Evolutionary conservation across 2,888 invertebrate species (phyloP), one percentile per base, ranked within the genome.

Genomic region (Pollenia angustigena): DNA sequence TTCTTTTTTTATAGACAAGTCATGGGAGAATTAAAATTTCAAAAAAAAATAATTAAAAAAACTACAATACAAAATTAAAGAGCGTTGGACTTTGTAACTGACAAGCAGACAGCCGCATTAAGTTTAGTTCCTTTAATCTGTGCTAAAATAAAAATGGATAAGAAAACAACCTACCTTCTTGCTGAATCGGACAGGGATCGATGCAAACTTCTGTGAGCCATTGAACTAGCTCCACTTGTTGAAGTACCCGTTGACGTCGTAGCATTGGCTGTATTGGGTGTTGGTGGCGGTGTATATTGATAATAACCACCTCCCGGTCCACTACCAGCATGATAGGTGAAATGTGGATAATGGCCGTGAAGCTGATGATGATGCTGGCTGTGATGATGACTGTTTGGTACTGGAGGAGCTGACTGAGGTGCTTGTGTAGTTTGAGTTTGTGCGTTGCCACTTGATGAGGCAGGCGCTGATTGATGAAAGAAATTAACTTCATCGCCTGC

Each of bases 141-240:
- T 14, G 14, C 40, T 46, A 46, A 11, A 68, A 10, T 1, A 44
- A 14, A 68, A 23, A 11, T 40, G 56, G 32, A 14, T 62, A 40
- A 23, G 18, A 2, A 18, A 12, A 52, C 7, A 69, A 89, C 91
- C 91, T 90, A 93, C 93, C 93, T 93, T 93, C 93, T 90, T 66
- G 92, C 91, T 56, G 91, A 90, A 90, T 93, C 93, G 56, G 92
- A 91, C 85, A 91, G 90, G 81, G 92, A 92, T 84, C 93, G 92
- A 89, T 91, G 92, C 84, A 92, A 89, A 76, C 75, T 85, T 88
- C 89, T 81, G 64, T 88, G 89, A 0, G 89, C 83, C 14, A 74
- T 72, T 18, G 66, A 74, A 74, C 88, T 56, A 32, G 85, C 18
- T 18, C 85, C 74, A 62, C 85, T 83, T 32, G 87, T 75, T 54